Evolutionary conservation across 2,888 invertebrate species (phyloP).

Genomic region (Horisme vitalbata): DNA sequence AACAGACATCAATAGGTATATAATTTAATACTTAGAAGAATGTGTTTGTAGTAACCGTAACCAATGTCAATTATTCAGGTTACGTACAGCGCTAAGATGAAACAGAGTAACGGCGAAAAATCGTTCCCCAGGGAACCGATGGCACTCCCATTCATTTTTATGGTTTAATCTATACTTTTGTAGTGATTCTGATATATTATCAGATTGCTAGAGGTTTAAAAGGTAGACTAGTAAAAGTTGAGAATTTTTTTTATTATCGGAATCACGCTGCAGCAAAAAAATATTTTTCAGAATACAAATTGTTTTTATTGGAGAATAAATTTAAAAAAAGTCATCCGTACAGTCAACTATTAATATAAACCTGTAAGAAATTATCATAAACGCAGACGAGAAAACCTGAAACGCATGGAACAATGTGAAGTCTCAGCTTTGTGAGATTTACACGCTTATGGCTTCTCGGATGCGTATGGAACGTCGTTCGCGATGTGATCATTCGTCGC

Average conservation of each 20-base stretch:
- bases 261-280: no score
- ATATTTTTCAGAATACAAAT: no score
- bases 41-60: no score
- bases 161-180: neutral
- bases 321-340: no score
- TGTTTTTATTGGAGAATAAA: no score
- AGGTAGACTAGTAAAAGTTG: no score
- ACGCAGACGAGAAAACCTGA: conserved; percentile 41
- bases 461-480: conserved; percentile 36
- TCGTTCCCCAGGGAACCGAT: conserved; percentile 30
- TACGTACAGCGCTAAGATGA: conserved; percentile 23
- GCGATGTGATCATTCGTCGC: conserved; percentile 32
- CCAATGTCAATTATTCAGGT: conserved; percentile 7
- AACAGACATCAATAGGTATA: neutral
- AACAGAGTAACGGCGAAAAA: conserved; percentile 28
- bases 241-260: no score
- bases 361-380: neutral
- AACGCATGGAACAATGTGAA: conserved; percentile 41
- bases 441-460: conserved; percentile 56
- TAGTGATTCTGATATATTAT: no score
- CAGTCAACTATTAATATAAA: no score
- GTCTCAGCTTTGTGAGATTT: conserved; percentile 48
- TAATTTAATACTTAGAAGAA: no score
- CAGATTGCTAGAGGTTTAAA: no score
- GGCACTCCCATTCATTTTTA: conserved; percentile 29